Conservation (phyloP, 2,113 vertebrate genomes). For the Paraplagusia blochii region DNA sequence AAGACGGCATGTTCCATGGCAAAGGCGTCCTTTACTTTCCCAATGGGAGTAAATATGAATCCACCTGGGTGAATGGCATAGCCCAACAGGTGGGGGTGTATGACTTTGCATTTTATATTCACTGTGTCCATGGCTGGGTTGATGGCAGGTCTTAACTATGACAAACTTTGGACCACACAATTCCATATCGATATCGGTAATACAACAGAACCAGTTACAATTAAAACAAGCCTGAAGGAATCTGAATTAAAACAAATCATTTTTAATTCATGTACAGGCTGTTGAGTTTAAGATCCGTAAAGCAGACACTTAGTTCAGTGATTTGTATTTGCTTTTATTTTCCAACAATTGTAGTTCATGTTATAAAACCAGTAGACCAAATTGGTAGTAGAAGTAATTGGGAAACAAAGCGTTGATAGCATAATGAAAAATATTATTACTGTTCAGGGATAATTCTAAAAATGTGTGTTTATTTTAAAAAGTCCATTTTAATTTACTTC, state of each 20-base stretch:
- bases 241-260: neutral
- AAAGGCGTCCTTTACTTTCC: constrained; percentile 82
- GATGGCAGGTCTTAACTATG: constrained; percentile 46
- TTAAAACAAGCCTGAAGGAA: constrained; percentile 20
- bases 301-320: no score
- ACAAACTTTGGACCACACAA: constrained; percentile 38
- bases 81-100: constrained; percentile 74
- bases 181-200: constrained; percentile 42
- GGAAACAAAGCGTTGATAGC: neutral
- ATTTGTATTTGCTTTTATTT: no score
- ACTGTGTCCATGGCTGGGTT: constrained; percentile 58
- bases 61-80: constrained; percentile 83
- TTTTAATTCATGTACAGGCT: no score
- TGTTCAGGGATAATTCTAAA: no score
- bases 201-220: constrained; percentile 9
- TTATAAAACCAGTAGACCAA: no score
- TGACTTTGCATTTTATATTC: constrained; percentile 57
- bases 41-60: constrained; percentile 79
- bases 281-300: no score
- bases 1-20: constrained; percentile 90
- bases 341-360: no score
- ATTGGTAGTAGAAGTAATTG: no score
- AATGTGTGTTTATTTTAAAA: constrained; percentile 3
- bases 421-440: no score
- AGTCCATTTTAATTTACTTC: no score